Percentiles rank a stretch among this genome's conserved stretches.
These are phyloP conservation scores for Aleiodes leptofemur DNA, from an alignment of 2,888 invertebrate genomes.

Conservation along the genomic window DNA sequence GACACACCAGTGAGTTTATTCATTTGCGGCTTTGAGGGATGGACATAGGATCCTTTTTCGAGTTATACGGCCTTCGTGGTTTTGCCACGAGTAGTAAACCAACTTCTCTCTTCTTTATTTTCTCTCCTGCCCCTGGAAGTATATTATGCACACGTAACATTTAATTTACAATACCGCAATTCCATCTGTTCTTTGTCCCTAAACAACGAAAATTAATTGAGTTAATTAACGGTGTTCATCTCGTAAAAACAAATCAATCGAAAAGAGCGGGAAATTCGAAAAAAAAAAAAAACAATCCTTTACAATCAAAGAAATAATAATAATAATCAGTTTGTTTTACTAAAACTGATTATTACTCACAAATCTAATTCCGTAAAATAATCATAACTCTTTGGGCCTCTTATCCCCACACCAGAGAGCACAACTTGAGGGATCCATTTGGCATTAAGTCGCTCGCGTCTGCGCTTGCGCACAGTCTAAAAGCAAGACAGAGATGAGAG, in stretches of 20 bases:
- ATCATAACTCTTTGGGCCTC: neutral
- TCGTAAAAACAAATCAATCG: neutral
- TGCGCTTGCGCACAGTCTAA: constrained; percentile 56
- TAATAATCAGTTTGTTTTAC: constrained; percentile 23
- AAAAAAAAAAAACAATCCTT: no score
- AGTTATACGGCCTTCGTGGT: constrained; percentile 64
- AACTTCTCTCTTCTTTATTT: constrained; percentile 44
- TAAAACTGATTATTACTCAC: constrained; percentile 16
- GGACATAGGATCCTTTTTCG: constrained; percentile 53
- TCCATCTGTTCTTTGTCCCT: neutral
- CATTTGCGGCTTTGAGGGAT: constrained; percentile 39
- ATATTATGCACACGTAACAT: constrained; percentile 23
- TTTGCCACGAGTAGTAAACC: constrained; percentile 67
- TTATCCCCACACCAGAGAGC: neutral
- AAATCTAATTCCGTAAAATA: constrained; percentile 17
- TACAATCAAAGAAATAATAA: neutral
- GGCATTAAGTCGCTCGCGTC: constrained; percentile 72
- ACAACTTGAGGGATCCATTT: constrained; percentile 49
- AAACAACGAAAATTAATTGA: no score
- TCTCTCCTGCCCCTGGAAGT: constrained; percentile 8
- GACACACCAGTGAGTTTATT: constrained; percentile 49
- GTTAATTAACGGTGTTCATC: no score
- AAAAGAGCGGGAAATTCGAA: neutral
- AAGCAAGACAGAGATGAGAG: constrained; percentile 30
- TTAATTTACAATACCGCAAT: constrained; percentile 22